Conservation (phyloP, 2,888 invertebrate genomes). For the Xanthorhoe spadicearia region DNA sequence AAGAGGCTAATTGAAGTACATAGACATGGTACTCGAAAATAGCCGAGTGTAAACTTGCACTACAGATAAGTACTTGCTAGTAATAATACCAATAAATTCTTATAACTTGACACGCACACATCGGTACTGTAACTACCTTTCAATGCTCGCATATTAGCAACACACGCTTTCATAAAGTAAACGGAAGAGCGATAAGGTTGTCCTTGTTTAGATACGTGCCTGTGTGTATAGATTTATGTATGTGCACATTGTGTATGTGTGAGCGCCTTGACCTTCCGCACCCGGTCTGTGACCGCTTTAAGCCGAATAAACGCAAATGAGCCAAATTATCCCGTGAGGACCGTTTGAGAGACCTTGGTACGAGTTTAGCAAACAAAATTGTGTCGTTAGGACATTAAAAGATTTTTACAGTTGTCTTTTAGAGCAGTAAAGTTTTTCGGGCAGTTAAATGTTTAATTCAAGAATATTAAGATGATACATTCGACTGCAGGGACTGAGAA, state of each 20-base stretch:
- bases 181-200: slow-evolving; percentile 64
- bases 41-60: slow-evolving; percentile 11
- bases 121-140: slow-evolving; percentile 13
- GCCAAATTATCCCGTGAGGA: slow-evolving; percentile 36
- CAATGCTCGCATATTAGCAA: slow-evolving; percentile 42
- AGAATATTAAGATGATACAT: not conserved
- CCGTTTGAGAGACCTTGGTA: slow-evolving; percentile 24
- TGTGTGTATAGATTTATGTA: slow-evolving; percentile 50
- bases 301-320: slow-evolving; percentile 49
- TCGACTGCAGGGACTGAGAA: not conserved
- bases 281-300: slow-evolving; percentile 66
- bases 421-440: not conserved
- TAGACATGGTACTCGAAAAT: slow-evolving; percentile 22
- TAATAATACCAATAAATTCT: slow-evolving; percentile 12
- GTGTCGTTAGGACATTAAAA: not conserved
- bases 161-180: slow-evolving; percentile 61
- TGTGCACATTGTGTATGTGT: slow-evolving; percentile 50
- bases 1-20: slow-evolving; percentile 16
- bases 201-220: slow-evolving; percentile 59
- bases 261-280: slow-evolving; percentile 69
- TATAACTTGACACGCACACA: slow-evolving; percentile 15
- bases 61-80: slow-evolving; percentile 15
- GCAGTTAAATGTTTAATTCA: not conserved
- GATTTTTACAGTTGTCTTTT: not conserved
- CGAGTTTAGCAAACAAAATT: slow-evolving; percentile 14